Evolutionary conservation across 2,113 vertebrate genomes (phyloP), one percentile per base, ranked within the genome.

Genomic region (Gavia stellata): DNA sequence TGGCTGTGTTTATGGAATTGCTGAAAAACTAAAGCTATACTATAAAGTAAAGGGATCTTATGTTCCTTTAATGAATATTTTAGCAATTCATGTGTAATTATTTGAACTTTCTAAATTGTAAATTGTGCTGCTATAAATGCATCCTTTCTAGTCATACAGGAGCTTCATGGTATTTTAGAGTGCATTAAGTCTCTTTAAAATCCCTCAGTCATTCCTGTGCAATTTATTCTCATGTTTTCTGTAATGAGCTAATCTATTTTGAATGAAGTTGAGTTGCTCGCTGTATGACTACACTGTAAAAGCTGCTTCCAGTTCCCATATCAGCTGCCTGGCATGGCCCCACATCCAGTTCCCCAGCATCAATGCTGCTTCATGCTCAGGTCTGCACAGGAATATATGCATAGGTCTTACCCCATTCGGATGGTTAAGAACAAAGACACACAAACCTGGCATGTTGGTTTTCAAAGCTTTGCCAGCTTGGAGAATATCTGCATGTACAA

Each of bases 51-150:
- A 83, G 33, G 65, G 86, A 80, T 80, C 75, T 78, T n/a, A 9
- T 28, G 40, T 81, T 86, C 83, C 24, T 56, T 88, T 94, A 88
- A 92, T 74, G 40, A 92, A 55, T 91, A 73, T 66, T 88, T 88
- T 66, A 96, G 71, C 0, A 0, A 77, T 85, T 92, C 65, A 45
- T 16, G 17, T 55, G 85, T 94, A 92, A 90, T 95, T 96, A 94
- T 94, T 95, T 88, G 63, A 95, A 94, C 52, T 88, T 88, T 55
- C 62, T 63, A 75, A 89, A 93, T 34, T 86, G 82, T 88, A 84
- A 81, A 88, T 94, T 86, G 62, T 25, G 5, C 71, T 11, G 14
- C 72, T 93, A 62, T 55, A 66, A 75, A 84, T 86, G 78, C 52
- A 90, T 95, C 78, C 78, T 95, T 92, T 49, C 87, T 72, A 79